Evolutionary conservation across 1,140 invertebrate species (phyloP), one percentile per base, ranked within the genome.

Genomic region (Pseudomyrmex dendroicus): DNA sequence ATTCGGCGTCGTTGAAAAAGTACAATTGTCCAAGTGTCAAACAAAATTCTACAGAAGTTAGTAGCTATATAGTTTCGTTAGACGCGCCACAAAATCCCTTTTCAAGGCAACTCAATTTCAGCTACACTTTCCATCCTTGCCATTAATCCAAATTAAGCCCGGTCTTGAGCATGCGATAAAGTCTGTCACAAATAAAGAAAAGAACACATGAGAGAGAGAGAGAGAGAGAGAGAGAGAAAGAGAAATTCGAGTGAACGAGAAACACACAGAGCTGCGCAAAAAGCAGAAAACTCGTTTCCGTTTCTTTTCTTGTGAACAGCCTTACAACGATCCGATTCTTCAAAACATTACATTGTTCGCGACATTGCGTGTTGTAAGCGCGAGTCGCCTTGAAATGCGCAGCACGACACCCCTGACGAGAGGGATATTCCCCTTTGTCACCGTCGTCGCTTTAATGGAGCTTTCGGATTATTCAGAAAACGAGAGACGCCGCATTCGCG

Each of bases 351-450:
- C 54, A 17, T 61, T 35, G 35, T 35, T 35, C 52, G 57, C 63
- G 50, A 20, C 62, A 52, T 87, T 82, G 86, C 86, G 84, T 87
- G 86, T 48, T 78, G 20, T 35, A 7, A 7, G 17, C 25, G 46
- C 20, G 57, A 54, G 22, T 88, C 78, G 84, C 87, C 87, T 88
- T 88, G 86, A 85, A 85, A 87, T 17, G 67, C 62, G 63, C 76
- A n/a, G 70, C 57, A 56, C 82, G 70, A 85, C 35, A 35, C 0
- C 35, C 35, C 35, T 35, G 35, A 61, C 59, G 54, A n/a, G n/a
- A 25, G 72, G 73, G 61, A 83, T 73, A 85, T 88, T 85, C 68
- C 77, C 83, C 67, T 84, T 85, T 78, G 87, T 88, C 86, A 73
- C 46, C 72, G 72, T 62, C 17, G 57, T 62, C 22, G 52, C 25